Base-by-base conservation (phyloP, 2,888 invertebrate genomes). In the Cenopis cana region DNA sequence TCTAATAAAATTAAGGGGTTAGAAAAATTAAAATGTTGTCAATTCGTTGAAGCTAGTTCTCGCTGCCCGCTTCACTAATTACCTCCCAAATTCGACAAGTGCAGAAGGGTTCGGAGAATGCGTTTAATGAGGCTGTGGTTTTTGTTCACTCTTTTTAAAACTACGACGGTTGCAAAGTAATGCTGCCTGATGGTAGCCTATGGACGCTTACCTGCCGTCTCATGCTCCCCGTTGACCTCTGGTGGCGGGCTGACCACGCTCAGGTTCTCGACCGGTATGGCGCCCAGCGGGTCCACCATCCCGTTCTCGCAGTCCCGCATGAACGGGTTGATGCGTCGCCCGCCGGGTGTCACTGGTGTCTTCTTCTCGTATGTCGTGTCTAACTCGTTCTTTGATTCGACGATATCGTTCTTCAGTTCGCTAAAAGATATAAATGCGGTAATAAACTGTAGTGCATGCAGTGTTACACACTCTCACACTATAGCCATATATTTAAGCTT, bases 281-380 rank as follows among this genome's bases (percentile, higher is more conserved):
- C 89, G 11, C 94, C 94, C 60, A 94, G 74, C 1, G 94, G 94
- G 74, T 94, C 94, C 12, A 93, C 82, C 76, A 91, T 72, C 72
- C 79, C 77, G 3, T 84, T 88, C 79, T 94, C 94, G 77, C 94
- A 94, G 76, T 95, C 95, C 81, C 94, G 94, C 49, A 95, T 81
- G 78, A 95, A 95, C 66, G 95, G 95, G 84, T 95, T 95, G 46
- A 95, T 94, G 62, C 95, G 90, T 80, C 88, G 83, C 0, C 90
- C 88, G 0, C 93, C 94, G 0, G 93, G 94, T 2, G 93, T 93
- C 1, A 90, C 89, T 3, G 92, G 89, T 0, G 89, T 88, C 79
- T 93, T 94, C 1, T 91, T 93, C 14, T 90, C 89, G 56, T 79
- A 89, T 10, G 88, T 78, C 0, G 90, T 79, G 70, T 94, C 93